Evolutionary conservation across 2,888 invertebrate species (phyloP), one percentile per base, ranked within the genome.

Genomic region (Nomada fabriciana): DNA sequence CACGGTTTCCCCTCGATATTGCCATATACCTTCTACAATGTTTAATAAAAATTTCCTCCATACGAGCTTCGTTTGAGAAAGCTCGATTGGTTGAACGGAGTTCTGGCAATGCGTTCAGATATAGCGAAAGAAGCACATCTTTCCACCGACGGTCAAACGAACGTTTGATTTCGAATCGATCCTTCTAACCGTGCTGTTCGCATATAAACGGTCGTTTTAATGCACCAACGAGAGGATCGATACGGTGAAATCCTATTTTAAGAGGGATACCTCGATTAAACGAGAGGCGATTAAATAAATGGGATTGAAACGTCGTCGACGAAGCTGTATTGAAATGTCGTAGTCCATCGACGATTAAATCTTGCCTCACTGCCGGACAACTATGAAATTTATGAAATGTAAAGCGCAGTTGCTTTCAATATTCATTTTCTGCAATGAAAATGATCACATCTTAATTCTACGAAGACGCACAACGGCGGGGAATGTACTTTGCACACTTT

Each of bases 231-330:
- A 55, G 76, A 59, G 67, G 64, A 72, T 75, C 76, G 76, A 76
- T 76, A 76, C 69, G 70, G 60, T 68, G 79, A 77, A 81, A 85
- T 85, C 81, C 83, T 83, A 87, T 85, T 83, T 79, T 80, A 82
- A 74, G 77, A 83, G 83, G 82, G 69, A 82, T 77, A 76, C 76
- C 72, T 85, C 91, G 88, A 90, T 91, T 88, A 89, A 87, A 86
- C 80, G 85, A 80, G 77, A 74, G 80, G 86, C 89, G 90, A 91
- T 91, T 89, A 87, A 89, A 89, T 90, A 91, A 88, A 88, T 82
- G 90, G 88, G 89, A 89, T 90, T 90, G 87, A 89, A 91, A 90
- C 89, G 89, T 88, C 86, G 79, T 79, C 86, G 84, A 82, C 84
- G 80, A 75, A 65, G 59, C 81, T 77, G 76, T 71, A 81, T 75